Evolutionary conservation across 2,888 invertebrate genomes (phyloP).

Genomic region (Diarsia rubi): DNA sequence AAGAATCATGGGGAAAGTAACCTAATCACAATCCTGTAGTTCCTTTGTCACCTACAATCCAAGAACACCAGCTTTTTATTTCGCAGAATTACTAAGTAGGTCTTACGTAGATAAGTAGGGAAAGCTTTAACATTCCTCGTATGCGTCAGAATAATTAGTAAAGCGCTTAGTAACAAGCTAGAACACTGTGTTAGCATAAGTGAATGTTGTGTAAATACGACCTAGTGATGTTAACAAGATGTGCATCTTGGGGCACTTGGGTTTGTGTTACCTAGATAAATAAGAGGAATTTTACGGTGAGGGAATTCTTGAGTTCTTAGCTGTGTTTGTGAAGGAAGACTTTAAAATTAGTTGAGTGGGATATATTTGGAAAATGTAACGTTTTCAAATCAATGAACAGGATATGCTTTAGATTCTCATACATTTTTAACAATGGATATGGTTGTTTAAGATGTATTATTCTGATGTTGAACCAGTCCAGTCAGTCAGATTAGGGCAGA

Average conservation of each 20-base stretch:
- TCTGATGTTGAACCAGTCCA: too few relatives aligned
- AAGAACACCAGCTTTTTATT: slow-evolving; percentile 24
- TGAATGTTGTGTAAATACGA: slow-evolving; percentile 65
- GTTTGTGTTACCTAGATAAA: slow-evolving; percentile 51
- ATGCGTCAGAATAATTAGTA: slow-evolving; percentile 60
- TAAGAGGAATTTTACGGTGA: slow-evolving; percentile 14
- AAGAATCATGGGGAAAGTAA: background rate
- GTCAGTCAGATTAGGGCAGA: too few relatives aligned
- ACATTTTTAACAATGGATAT: too few relatives aligned
- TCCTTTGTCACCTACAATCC: background rate
- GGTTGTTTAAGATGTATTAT: too few relatives aligned
- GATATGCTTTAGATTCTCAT: background rate
- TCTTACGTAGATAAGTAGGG: slow-evolving; percentile 48
- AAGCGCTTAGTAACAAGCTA: slow-evolving; percentile 55
- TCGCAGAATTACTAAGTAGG: slow-evolving; percentile 27
- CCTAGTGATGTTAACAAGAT: slow-evolving; percentile 58
- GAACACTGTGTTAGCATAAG: slow-evolving; percentile 60
- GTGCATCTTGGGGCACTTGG: slow-evolving; percentile 57
- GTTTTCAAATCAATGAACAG: background rate
- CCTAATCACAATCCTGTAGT: background rate
- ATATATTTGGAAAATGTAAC: background rate
- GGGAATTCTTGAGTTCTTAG: slow-evolving; percentile 17
- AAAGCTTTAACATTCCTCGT: slow-evolving; percentile 49
- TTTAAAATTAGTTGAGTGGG: background rate
- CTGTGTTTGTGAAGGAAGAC: background rate